Base-by-base conservation (phyloP, 2,797 vertebrate species). In the Pangasius macronema region DNA sequence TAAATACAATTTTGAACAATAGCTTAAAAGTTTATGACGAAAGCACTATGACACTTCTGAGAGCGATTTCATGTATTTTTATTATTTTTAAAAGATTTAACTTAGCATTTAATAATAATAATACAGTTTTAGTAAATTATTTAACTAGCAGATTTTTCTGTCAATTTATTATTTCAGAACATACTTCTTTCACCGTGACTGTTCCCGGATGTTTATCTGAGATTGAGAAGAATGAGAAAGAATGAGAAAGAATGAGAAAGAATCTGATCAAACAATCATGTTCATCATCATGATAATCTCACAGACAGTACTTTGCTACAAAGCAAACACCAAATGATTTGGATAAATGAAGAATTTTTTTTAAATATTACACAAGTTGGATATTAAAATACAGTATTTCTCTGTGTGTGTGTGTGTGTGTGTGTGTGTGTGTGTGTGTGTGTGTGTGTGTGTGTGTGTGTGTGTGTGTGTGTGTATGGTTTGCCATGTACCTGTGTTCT, bases 401-500 rank as follows among this genome's bases (percentile, higher is more conserved):
- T 36, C 39, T 73, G 30, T 5, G 53, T 55, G 53, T 49, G 46
- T 10, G 46, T 49, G 46, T 33, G 9, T 55, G 14, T 13, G 53
- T 18, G 53, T 53, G 53, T 49, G 46, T 9, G 46, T 49, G 46
- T 46, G 42, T 46, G 42, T 8, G 49, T 10, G 49, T 55, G 33
- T 85, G 20, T 16, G 76, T 39, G 86, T 53, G 46, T 88, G 76
- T 76, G 24, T 49, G 65, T 18, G 14, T 84, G 30, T 63, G 55
- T 72, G 20, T 53, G 70, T 70, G 36, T 24, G 61, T n/a, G 24
- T 85, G 9, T 51, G 39, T 53, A 2, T 59, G 42, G 76, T 79
- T 79, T 59, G 20, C 39, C 27, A 14, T 24, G 51, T 86, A 97
- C 97, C 96, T 87, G 93, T 91, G 88, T 94, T 97, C 76, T 95